These are phyloP conservation scores for Stenolophus ochropezus DNA, from an alignment of 2,888 invertebrate genomes.

Conservation along the genomic window DNA sequence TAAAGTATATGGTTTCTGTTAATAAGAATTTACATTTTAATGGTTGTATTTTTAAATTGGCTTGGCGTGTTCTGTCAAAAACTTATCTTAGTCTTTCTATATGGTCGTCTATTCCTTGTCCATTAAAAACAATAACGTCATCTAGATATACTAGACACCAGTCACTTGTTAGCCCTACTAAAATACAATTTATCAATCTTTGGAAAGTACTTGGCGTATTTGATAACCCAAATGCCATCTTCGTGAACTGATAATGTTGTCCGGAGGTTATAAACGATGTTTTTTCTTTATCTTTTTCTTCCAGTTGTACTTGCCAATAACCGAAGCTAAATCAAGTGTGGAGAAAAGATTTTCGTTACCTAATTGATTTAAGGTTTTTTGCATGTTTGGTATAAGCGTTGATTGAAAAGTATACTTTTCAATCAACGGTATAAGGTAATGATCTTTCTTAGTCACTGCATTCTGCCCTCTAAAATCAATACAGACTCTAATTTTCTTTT, in stretches of 20 bases:
- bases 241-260: conserved; percentile 65
- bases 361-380: no score
- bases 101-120: conserved; percentile 61
- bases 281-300: conserved; percentile 65
- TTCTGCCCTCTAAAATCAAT: conserved; percentile 67
- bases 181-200: conserved; percentile 65
- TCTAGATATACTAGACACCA: conserved; percentile 64
- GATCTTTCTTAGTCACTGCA: conserved; percentile 65
- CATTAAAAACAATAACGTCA: conserved; percentile 63
- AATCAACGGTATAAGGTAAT: conserved; percentile 68
- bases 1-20: conserved; percentile 63
- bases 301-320: no score
- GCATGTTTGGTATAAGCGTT: no score
- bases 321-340: no score
- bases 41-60: conserved; percentile 61
- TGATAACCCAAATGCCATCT: conserved; percentile 67
- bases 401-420: no score
- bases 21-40: conserved; percentile 61
- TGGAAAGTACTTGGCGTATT: conserved; percentile 67
- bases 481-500: conserved; percentile 62
- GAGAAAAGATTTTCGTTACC: no score
- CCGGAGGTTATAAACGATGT: conserved; percentile 67
- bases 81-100: conserved; percentile 55
- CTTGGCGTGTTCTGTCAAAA: conserved; percentile 55
- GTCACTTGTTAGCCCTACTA: conserved; percentile 64